Conservation (phyloP, 1,140 invertebrate genomes). For the Anastatus disparis region DNA sequence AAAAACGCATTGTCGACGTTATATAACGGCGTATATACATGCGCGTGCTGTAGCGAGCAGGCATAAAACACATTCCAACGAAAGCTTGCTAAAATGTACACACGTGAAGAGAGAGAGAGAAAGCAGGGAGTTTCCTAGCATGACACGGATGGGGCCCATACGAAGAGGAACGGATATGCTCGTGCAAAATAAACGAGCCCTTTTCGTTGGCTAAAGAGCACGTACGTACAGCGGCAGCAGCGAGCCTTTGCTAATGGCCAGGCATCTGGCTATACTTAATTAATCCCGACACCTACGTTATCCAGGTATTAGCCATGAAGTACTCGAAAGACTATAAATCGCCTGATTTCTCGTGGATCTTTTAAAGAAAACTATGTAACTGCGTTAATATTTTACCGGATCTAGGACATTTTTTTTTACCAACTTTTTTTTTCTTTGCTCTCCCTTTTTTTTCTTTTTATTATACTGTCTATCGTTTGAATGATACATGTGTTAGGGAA, state of each 20-base stretch:
- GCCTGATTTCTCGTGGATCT: conserved; percentile 28
- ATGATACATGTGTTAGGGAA: too few relatives aligned
- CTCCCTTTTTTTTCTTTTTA: too few relatives aligned
- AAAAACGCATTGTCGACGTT: conserved; percentile 37
- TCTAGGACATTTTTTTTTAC: neutral
- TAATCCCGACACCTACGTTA: conserved; percentile 38
- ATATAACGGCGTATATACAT: conserved; percentile 41
- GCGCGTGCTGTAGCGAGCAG: neutral
- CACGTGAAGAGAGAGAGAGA: too few relatives aligned
- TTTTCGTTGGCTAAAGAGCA: conserved; percentile 33
- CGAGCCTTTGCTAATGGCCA: conserved; percentile 22
- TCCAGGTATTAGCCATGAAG: conserved; percentile 31
- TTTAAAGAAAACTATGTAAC: conserved; percentile 28
- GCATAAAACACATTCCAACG: conserved; percentile 42
- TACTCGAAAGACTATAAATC: conserved; percentile 32
- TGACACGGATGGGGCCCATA: neutral
- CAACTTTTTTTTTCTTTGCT: neutral
- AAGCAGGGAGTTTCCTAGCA: neutral
- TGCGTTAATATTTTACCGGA: too few relatives aligned
- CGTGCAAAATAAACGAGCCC: conserved; percentile 40
- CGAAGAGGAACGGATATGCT: too few relatives aligned
- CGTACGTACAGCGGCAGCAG: neutral
- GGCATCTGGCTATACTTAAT: conserved; percentile 35
- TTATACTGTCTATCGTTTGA: too few relatives aligned
- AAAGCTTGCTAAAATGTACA: conserved; percentile 8